A percentile compares a stretch with the other conserved stretches of the same genome.
These are phyloP conservation scores for Tachuris rubrigastra DNA, from an alignment of 2,113 vertebrate genomes.

Conservation along the genomic window DNA sequence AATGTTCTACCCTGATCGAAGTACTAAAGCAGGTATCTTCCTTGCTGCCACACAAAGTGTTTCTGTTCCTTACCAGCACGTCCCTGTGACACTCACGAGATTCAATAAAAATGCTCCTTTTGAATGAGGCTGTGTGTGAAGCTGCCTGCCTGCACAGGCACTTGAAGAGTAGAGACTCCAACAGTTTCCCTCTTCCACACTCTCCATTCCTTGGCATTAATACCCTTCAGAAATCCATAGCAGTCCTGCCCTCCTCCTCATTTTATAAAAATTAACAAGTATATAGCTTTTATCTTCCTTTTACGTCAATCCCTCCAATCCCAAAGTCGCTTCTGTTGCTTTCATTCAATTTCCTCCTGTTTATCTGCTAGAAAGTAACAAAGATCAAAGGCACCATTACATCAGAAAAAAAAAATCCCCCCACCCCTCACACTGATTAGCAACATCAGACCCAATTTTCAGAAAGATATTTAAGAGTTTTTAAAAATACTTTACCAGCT, in stretches of 20 bases:
- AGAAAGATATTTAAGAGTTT: background rate
- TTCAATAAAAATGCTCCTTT: background rate
- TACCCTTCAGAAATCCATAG: background rate
- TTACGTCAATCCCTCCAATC: background rate
- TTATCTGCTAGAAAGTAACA: constrained; percentile 21
- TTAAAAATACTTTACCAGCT: constrained; percentile 25
- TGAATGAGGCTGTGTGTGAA: background rate
- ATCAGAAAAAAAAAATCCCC: background rate
- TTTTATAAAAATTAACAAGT: background rate
- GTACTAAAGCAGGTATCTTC: background rate
- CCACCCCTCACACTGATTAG: background rate
- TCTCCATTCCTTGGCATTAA: background rate
- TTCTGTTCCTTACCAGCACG: background rate
- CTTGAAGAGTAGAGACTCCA: background rate
- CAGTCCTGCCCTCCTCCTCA: background rate
- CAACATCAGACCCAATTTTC: constrained; percentile 1
- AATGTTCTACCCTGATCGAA: background rate
- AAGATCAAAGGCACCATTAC: constrained; percentile 8
- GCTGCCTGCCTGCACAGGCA: constrained; percentile 4
- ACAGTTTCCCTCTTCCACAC: background rate
- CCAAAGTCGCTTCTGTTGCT: constrained; percentile 1
- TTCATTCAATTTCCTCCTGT: background rate
- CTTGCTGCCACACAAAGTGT: background rate
- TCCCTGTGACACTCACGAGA: background rate
- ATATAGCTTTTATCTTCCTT: constrained; percentile 9